These are phyloP conservation scores for Ceraclea dissimilis DNA, from an alignment of 2,888 invertebrate species.

Conservation along the genomic window DNA sequence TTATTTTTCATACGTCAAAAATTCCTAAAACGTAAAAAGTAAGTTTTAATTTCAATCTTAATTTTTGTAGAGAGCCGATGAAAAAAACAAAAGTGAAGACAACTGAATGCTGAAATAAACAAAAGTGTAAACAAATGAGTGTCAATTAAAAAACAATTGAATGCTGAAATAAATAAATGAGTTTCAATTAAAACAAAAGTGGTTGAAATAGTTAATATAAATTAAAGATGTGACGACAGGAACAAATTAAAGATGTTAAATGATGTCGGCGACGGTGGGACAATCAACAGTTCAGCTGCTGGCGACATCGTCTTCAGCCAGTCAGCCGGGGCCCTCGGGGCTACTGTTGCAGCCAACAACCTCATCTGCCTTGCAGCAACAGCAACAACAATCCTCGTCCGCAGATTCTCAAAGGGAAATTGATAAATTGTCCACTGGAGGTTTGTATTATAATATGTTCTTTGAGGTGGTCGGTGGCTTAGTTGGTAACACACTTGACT, in stretches of 20 bases:
- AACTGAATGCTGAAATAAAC: no score
- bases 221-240: background rate
- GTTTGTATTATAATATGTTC: conserved; percentile 6
- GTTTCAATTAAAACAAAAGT: background rate
- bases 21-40: no score
- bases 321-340: background rate
- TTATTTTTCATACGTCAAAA: no score
- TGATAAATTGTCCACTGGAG: conserved; percentile 24
- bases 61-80: background rate
- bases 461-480: no score
- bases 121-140: no score
- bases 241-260: conserved; percentile 3
- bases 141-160: no score
- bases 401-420: conserved; percentile 14
- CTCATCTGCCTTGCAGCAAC: background rate
- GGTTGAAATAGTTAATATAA: background rate
- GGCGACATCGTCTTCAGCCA: background rate
- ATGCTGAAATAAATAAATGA: no score
- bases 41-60: no score
- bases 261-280: background rate
- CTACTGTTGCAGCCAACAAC: background rate
- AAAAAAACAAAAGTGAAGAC: background rate
- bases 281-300: background rate
- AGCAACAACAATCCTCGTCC: conserved; percentile 11
- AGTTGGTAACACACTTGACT: no score